Evolutionary conservation across 2,113 vertebrate genomes (phyloP).

Genomic region (Sardina pilchardus): DNA sequence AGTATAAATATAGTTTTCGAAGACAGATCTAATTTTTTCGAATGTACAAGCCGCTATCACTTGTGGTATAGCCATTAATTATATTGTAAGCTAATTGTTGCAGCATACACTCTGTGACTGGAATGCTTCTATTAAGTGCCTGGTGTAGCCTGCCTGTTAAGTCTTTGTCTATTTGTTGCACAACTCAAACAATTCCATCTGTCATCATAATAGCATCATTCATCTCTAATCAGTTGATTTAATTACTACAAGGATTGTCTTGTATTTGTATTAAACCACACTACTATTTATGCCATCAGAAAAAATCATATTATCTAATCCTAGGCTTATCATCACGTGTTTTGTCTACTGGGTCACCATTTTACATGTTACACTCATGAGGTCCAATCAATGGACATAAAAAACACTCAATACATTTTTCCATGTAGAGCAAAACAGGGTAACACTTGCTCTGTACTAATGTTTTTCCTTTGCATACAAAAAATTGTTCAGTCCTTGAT

Average conservation of each 20-base stretch:
- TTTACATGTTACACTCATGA: background rate
- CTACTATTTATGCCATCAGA: background rate
- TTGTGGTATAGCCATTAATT: too few relatives aligned
- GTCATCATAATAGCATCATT: background rate
- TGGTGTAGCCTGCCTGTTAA: too few relatives aligned
- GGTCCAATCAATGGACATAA: background rate
- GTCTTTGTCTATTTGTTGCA: background rate
- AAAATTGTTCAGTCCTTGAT: background rate
- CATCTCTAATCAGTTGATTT: background rate
- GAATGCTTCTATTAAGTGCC: too few relatives aligned
- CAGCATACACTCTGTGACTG: too few relatives aligned
- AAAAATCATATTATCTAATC: background rate
- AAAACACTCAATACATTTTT: constrained; percentile 18
- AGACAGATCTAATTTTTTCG: too few relatives aligned
- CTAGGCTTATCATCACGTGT: background rate
- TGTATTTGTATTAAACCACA: background rate
- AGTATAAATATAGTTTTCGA: too few relatives aligned
- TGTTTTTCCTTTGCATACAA: constrained; percentile 14
- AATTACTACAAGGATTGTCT: background rate
- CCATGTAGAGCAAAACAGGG: background rate
- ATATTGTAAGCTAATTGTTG: too few relatives aligned
- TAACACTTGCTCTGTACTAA: background rate
- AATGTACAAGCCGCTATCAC: too few relatives aligned
- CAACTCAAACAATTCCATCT: background rate
- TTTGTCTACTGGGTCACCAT: background rate